These are phyloP conservation scores for Buceros bicornis DNA, from an alignment of 2,797 vertebrate species.

Conservation along the genomic window DNA sequence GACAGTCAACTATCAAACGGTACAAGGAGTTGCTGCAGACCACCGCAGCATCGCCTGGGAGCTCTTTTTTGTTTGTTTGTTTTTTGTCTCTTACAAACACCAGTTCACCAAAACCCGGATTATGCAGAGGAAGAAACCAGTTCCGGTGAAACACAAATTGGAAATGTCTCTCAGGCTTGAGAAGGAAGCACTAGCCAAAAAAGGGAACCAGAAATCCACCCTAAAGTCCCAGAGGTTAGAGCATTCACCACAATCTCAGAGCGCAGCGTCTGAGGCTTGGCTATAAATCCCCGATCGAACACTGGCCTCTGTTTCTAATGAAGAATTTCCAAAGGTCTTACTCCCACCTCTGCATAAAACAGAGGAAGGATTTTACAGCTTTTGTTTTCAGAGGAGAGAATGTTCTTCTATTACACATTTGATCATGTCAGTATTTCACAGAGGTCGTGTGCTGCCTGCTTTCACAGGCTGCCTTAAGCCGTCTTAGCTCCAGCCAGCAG, in stretches of 20 bases:
- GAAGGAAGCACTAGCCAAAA: neutral
- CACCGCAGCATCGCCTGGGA: neutral
- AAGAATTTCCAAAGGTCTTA: neutral
- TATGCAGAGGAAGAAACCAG: neutral
- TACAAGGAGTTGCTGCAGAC: neutral
- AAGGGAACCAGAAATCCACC: neutral
- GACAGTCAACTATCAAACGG: neutral
- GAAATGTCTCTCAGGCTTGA: neutral
- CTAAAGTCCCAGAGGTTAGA: neutral
- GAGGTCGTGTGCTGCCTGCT: neutral
- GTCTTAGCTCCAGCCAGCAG: neutral
- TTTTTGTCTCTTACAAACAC: neutral
- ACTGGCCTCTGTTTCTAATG: neutral
- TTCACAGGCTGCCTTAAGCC: neutral
- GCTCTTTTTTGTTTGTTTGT: neutral
- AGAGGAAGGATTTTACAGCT: neutral
- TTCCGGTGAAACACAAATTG: neutral
- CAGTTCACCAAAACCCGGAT: neutral
- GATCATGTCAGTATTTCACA: neutral
- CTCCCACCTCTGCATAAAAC: neutral
- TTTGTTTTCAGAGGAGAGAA: neutral
- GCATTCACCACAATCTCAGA: rapidly evolving
- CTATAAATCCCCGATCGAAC: rapidly evolving
- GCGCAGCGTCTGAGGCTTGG: neutral
- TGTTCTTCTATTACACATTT: neutral